These are phyloP conservation scores for Drosophila persimilis DNA, from an alignment of 1,140 invertebrate species.

Conservation along the genomic window DNA sequence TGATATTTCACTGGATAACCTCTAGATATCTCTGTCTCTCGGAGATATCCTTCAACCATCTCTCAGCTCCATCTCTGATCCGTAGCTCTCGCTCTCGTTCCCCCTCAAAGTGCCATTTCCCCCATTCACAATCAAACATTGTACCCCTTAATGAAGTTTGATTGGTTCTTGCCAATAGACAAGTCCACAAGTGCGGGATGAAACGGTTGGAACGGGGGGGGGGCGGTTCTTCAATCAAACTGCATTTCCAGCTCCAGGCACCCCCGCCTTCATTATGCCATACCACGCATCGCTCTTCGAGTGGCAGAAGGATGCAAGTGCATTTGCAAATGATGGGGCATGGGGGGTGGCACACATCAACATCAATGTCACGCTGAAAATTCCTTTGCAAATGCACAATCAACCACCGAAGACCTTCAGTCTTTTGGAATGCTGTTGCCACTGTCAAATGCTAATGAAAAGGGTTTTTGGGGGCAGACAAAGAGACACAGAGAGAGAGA, in stretches of 20 bases:
- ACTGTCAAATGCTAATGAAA: slow-evolving; percentile 60
- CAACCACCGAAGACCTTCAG: slow-evolving; percentile 37
- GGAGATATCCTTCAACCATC: no score
- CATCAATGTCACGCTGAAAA: slow-evolving; percentile 49
- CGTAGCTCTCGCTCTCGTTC: no score
- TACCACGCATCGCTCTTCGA: neutral
- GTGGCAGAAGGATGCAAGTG: no score
- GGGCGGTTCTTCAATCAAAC: slow-evolving; percentile 33
- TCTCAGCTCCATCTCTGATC: no score
- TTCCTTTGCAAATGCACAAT: slow-evolving; percentile 18
- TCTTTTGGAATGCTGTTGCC: slow-evolving; percentile 24
- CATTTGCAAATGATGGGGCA: slow-evolving; percentile 25
- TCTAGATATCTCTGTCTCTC: no score
- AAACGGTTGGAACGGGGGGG: neutral
- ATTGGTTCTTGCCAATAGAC: slow-evolving; percentile 28
- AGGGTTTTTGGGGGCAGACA: slow-evolving; percentile 13
- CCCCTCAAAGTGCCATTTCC: no score
- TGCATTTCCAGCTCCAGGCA: neutral
- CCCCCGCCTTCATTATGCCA: no score
- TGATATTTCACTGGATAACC: no score
- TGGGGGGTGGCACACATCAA: slow-evolving; percentile 22
- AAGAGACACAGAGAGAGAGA: no score
- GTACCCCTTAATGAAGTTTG: slow-evolving; percentile 34
- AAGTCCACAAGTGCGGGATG: slow-evolving; percentile 19
- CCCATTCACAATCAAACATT: slow-evolving; percentile 20